Percentiles rank a stretch among this genome's conserved stretches.
Evolutionary conservation across 2,888 invertebrate species (phyloP).

Genomic region (Agrotis clavis): DNA sequence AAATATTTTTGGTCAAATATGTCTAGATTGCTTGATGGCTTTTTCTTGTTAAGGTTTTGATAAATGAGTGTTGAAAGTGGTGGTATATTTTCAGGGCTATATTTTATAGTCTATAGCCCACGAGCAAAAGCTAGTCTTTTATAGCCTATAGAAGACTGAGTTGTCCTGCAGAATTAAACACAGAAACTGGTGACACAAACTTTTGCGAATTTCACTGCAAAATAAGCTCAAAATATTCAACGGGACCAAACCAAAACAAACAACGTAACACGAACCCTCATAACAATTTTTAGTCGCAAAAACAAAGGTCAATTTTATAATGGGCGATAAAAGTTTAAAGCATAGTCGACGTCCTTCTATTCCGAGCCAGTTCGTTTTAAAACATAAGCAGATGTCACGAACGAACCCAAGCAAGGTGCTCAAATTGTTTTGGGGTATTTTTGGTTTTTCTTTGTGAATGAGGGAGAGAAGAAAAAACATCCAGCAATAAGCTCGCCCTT

Average conservation of each 20-base stretch:
- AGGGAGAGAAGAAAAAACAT: too few species aligned
- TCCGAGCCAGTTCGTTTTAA: constrained; percentile 2
- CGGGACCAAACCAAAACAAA: neutral
- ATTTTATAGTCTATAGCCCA: too few species aligned
- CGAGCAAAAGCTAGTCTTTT: too few species aligned
- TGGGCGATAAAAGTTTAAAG: constrained; percentile 12
- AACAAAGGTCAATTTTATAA: neutral
- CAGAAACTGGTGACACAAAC: neutral
- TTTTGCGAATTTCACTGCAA: constrained; percentile 13
- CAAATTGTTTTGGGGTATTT: too few species aligned
- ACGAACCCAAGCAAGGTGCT: too few species aligned
- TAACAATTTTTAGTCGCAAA: neutral
- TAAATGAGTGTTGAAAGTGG: neutral
- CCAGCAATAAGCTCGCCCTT: too few species aligned
- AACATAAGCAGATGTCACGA: constrained; percentile 8
- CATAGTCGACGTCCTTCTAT: neutral
- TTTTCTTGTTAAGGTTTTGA: neutral
- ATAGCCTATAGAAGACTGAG: too few species aligned
- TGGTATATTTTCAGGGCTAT: neutral
- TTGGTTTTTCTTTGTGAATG: too few species aligned
- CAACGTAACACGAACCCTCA: neutral
- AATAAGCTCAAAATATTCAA: constrained; percentile 23
- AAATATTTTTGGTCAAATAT: neutral
- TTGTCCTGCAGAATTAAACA: neutral
- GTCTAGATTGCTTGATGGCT: neutral